phyloP scores from a whole-genome alignment of 1,140 invertebrate genomes.

The Drosophila parvula region DNA sequence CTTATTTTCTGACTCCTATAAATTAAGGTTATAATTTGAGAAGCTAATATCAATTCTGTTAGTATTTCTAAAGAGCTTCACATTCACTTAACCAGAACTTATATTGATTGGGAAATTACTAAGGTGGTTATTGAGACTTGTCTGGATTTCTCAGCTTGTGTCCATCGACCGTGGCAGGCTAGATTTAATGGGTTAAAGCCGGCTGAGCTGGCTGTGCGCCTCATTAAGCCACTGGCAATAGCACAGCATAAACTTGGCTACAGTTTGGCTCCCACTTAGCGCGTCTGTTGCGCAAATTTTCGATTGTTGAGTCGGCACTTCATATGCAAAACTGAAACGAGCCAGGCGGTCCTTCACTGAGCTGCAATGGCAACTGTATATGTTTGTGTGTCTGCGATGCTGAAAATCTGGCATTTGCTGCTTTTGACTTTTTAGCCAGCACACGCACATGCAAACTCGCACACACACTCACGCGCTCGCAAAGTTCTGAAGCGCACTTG shows the following conservation, averaged over 20 bases:
- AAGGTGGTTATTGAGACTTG: not conserved
- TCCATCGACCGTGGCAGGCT: not conserved
- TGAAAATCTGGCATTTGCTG: constrained; percentile 78
- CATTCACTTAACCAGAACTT: not conserved
- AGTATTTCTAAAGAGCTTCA: not conserved
- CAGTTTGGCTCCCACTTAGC: constrained; percentile 72
- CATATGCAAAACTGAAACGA: constrained; percentile 75
- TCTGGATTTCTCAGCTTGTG: not conserved
- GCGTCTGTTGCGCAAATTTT: constrained; percentile 78
- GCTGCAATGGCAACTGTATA: constrained; percentile 43
- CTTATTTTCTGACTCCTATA: not conserved
- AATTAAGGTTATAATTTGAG: not conserved
- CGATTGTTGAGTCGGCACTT: constrained; percentile 80
- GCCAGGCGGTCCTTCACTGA: constrained; percentile 4
- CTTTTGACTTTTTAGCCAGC: constrained; percentile 73
- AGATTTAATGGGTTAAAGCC: constrained; percentile 26
- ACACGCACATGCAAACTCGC: not conserved
- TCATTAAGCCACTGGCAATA: constrained; percentile 54
- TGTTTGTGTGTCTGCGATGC: constrained; percentile 36
- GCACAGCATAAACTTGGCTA: constrained; percentile 66
- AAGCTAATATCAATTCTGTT: not conserved
- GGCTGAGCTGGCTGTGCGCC: constrained; percentile 24
- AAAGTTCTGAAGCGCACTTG: constrained; percentile 79
- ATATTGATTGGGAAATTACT: not conserved
- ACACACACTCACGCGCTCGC: constrained; percentile 23